A percentile compares a stretch with the other conserved stretches of the same genome.
Evolutionary conservation across 2,888 invertebrate genomes (phyloP).

Genomic region (Agonopterix subpropinquella): DNA sequence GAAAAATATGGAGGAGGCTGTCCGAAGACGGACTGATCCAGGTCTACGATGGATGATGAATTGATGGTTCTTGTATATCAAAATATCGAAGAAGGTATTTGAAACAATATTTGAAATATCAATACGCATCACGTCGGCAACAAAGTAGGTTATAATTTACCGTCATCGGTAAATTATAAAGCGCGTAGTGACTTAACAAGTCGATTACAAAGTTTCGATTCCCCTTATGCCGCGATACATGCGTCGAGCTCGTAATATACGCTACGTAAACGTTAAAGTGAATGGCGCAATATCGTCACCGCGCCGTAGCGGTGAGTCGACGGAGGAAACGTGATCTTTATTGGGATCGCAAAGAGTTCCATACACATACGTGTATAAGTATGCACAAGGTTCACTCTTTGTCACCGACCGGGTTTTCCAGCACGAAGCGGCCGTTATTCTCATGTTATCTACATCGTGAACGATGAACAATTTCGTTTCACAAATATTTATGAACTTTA

Average conservation of each 20-base stretch:
- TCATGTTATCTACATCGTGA: slow-evolving; percentile 12
- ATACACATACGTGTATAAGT: not conserved
- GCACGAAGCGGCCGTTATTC: slow-evolving; percentile 24
- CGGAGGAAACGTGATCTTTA: slow-evolving; percentile 27
- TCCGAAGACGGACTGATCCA: no score
- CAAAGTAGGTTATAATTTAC: not conserved
- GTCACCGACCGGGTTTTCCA: slow-evolving; percentile 13
- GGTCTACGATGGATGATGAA: no score
- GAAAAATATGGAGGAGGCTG: no score
- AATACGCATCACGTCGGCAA: not conserved
- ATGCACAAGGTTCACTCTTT: slow-evolving; percentile 5
- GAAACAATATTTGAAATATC: no score
- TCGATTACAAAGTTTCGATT: slow-evolving; percentile 28
- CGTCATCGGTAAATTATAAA: slow-evolving; percentile 7
- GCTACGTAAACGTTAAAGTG: not conserved
- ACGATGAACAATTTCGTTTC: no score
- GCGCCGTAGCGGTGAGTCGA: slow-evolving; percentile 2
- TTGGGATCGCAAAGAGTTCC: slow-evolving; percentile 21
- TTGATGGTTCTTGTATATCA: no score
- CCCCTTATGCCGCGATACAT: slow-evolving; percentile 11
- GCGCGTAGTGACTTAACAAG: slow-evolving; percentile 16
- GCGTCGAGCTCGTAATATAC: not conserved
- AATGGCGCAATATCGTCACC: slow-evolving; percentile 16
- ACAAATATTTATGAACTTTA: no score
- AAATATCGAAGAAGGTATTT: no score